Conservation (phyloP, 2,888 invertebrate genomes). For the Epistrophe eligans region DNA sequence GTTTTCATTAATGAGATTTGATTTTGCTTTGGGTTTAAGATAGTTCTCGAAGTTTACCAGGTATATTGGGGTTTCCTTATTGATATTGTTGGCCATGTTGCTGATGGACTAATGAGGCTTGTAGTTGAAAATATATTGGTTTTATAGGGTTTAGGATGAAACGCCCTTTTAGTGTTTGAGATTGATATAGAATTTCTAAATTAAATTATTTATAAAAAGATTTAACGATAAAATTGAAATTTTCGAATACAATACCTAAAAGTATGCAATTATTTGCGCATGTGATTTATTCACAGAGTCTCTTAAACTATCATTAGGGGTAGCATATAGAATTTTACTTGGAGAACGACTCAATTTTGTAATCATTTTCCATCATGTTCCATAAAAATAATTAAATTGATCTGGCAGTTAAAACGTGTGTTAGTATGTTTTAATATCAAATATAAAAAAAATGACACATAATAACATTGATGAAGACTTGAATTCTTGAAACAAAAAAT, state of each 20-base stretch:
- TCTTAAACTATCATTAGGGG: constrained; percentile 15
- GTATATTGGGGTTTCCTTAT: constrained; percentile 36
- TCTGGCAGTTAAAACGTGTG: neutral
- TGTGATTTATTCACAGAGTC: neutral
- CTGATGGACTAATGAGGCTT: neutral
- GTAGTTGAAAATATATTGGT: neutral
- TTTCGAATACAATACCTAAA: neutral
- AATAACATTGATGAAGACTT: neutral
- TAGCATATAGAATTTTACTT: neutral
- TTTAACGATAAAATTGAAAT: neutral
- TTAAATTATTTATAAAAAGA: neutral
- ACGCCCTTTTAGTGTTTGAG: constrained; percentile 51
- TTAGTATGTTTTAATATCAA: too few relatives aligned
- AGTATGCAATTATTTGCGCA: constrained; percentile 15
- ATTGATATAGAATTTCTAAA: neutral
- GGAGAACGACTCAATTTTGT: neutral
- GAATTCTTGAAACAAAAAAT: neutral
- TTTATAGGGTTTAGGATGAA: neutral
- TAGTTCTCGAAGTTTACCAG: constrained; percentile 64
- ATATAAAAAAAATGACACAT: neutral
- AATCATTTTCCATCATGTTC: neutral
- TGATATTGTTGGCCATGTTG: constrained; percentile 35
- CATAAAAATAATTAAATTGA: neutral
- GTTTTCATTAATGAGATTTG: constrained; percentile 17
- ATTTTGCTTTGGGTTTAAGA: constrained; percentile 40